These are phyloP conservation scores for Astreopora myriophthalma DNA, from an alignment of 64 coral and sea anemone genomes.

Conservation along the genomic window DNA sequence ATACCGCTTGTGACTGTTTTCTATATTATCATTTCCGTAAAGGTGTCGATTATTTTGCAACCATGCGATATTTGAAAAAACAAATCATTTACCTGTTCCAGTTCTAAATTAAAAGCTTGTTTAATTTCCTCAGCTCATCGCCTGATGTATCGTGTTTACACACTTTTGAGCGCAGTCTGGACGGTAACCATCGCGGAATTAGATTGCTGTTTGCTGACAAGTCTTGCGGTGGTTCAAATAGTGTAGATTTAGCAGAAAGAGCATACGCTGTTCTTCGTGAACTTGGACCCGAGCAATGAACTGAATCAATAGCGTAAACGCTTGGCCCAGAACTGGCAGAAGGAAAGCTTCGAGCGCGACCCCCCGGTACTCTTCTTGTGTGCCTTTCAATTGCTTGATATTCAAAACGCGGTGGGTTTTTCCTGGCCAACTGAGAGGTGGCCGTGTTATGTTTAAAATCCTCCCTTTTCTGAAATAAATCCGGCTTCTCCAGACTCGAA, in stretches of 20 bases:
- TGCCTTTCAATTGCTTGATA: neutral
- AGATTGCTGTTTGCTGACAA: neutral
- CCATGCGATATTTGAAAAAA: neutral
- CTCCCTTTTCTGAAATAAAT: neutral
- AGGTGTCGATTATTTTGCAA: neutral
- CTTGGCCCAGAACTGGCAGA: neutral
- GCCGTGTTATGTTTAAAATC: neutral
- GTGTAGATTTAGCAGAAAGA: neutral
- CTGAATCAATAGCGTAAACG: too few relatives aligned
- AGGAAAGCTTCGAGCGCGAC: neutral
- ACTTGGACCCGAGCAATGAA: too few relatives aligned
- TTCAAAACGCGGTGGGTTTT: neutral
- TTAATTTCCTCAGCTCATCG: neutral
- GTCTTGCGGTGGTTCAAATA: neutral
- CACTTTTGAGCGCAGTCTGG: constrained; percentile 7
- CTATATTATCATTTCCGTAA: neutral
- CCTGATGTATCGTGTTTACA: too few relatives aligned
- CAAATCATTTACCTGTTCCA: neutral
- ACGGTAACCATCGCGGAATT: constrained; percentile 18
- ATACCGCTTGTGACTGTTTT: neutral
- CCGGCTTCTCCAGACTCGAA: neutral
- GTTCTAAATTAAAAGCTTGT: neutral
- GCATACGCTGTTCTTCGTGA: neutral
- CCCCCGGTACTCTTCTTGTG: neutral
- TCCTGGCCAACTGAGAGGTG: neutral